phyloP scores from a whole-genome alignment of 2,113 vertebrate species.

The Rhinolophus sinicus region DNA sequence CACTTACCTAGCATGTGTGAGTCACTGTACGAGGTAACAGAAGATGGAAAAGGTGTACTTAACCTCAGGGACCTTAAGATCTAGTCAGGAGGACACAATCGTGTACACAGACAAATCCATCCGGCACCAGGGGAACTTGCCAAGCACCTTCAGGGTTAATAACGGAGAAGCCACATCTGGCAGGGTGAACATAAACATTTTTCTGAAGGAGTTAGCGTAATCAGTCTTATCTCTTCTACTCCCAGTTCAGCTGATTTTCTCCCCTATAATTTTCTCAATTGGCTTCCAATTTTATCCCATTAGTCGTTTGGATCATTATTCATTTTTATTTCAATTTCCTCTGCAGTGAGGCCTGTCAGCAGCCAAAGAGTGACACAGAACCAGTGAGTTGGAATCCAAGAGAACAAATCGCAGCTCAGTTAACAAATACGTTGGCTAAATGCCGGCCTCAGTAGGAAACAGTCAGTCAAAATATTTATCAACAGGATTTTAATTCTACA shows the following conservation, averaged over 20 bases:
- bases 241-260: conserved; percentile 43
- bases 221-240: conserved; percentile 30
- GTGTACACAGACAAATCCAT: fast-evolving
- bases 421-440: conserved; percentile 72
- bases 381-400: conserved; percentile 60
- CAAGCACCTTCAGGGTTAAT: fast-evolving
- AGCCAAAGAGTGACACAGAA: conserved; percentile 62
- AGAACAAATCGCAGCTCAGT: conserved; percentile 58
- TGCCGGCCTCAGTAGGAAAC: conserved; percentile 63
- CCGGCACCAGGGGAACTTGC: not conserved
- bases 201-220: not conserved
- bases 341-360: conserved; percentile 61
- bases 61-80: not conserved
- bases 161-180: not conserved
- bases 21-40: not conserved
- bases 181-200: not conserved
- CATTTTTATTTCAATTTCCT: conserved; percentile 67
- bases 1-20: not conserved
- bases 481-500: conserved; percentile 77
- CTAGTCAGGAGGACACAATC: not conserved
- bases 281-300: conserved; percentile 65
- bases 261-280: conserved; percentile 72
- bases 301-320: conserved; percentile 66
- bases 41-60: not conserved
- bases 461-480: conserved; percentile 79